These are phyloP conservation scores for Apomyelois bistriatella DNA, from an alignment of 2,888 invertebrate genomes.

Conservation along the genomic window DNA sequence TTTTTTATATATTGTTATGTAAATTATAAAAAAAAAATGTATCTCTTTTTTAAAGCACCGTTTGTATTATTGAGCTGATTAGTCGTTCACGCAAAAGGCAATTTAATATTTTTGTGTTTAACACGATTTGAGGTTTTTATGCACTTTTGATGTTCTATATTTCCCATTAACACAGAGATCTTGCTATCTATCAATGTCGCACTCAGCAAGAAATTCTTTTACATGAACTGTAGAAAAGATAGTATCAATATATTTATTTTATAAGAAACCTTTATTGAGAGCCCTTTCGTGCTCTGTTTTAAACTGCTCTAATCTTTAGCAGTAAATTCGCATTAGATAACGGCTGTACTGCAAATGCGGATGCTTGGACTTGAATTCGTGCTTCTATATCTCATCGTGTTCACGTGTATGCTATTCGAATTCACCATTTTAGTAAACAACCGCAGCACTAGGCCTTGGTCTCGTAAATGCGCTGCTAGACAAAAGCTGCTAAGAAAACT, in stretches of 20 bases:
- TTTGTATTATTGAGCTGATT: no score
- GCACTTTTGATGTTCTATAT: no score
- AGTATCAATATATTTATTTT: constrained; percentile 48
- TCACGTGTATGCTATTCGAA: constrained; percentile 42
- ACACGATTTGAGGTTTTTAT: neutral
- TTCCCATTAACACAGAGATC: constrained; percentile 29
- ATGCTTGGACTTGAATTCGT: constrained; percentile 57
- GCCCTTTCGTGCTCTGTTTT: constrained; percentile 43
- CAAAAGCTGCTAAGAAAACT: neutral
- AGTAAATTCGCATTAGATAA: constrained; percentile 69
- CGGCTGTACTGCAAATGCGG: constrained; percentile 55
- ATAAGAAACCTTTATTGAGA: constrained; percentile 59
- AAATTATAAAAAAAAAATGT: no score
- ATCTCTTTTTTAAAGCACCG: no score
- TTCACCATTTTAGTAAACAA: constrained; percentile 27
- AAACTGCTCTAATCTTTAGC: constrained; percentile 50
- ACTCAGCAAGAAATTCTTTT: constrained; percentile 50
- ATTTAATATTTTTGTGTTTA: neutral
- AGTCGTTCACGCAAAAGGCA: no score
- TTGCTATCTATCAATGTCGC: constrained; percentile 61
- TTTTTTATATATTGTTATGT: no score
- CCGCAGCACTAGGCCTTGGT: neutral
- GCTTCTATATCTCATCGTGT: constrained; percentile 53
- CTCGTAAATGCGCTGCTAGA: neutral
- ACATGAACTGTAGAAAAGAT: constrained; percentile 60